Base-by-base conservation (phyloP, 1,140 invertebrate genomes). In the Atopsyche davidsoni region DNA sequence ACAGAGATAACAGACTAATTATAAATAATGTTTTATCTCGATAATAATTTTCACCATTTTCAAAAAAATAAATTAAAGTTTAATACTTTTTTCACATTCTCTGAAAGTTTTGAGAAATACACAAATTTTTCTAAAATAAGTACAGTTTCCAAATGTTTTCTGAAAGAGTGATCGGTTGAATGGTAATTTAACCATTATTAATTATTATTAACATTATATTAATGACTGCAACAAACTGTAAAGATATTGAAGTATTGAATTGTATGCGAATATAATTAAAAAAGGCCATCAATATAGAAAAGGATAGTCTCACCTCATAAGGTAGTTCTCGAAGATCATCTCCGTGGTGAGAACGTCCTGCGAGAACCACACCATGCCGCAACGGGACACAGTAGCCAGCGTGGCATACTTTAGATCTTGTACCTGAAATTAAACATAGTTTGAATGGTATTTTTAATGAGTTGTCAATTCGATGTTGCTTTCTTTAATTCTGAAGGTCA, bases 301-400 rank as follows among this genome's bases (percentile, higher is more conserved):
- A 6, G 31, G 16, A 23, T 25, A 22, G 2, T 13, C 13, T 40
- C 62, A 72, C 70, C 69, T 69, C 48, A 83, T 64, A 55, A 99
- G 76, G 68, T 94, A 99, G 68, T 98, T 94, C 61, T 98, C 92
- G 67, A 97, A 98, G 53, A 99, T 92, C 96, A 99, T 99, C 72
- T 98, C 95, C 1, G 92, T 95, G 1, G 93, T 92, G 2, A 99
- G 79, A 1, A 99, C 96, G 71, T 97, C 93, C 71, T 96, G 93
- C 3, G 89, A 93, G 79, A 97, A 97, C 94, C 94, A 98, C 25
- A 97, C 92, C 94, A 98, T 97, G 51, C 97, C 97, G 72, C 97
- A 99, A 69, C 97, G 92, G 10, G 94, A 98, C 0, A 99, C 97
- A 0, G 97, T 99, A 10, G 97, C 97, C 44, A 99, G 73, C 0